phyloP scores from a whole-genome alignment of 2,888 invertebrate species.

The Blastobasis lacticolella region DNA sequence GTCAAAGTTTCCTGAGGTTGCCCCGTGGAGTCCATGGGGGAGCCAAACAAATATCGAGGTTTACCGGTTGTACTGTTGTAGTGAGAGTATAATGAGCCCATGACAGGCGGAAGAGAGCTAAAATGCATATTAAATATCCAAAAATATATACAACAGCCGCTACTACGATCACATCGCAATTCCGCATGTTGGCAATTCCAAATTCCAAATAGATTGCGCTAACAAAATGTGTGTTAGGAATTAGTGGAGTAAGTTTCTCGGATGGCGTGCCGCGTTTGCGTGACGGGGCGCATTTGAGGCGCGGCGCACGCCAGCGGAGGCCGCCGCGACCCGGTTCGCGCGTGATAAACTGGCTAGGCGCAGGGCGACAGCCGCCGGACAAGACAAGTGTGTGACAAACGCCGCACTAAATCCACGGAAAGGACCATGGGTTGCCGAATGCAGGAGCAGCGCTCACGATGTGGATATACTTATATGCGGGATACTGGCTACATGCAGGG shows the following conservation, averaged over 20 bases:
- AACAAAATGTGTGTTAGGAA: background rate
- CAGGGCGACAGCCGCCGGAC: background rate
- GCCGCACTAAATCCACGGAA: too few species aligned
- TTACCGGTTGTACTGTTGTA: too few species aligned
- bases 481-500: conserved; percentile 30
- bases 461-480: conserved; percentile 36
- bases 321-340: conserved; percentile 47
- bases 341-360: conserved; percentile 44
- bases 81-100: too few species aligned
- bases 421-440: too few species aligned
- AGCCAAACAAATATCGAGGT: too few species aligned
- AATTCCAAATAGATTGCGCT: background rate
- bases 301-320: conserved; percentile 43
- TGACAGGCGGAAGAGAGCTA: too few species aligned
- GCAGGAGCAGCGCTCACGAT: too few species aligned
- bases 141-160: too few species aligned
- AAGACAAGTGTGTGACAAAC: background rate
- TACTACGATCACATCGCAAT: too few species aligned
- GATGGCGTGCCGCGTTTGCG: conserved; percentile 51
- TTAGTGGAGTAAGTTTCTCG: conserved; percentile 20
- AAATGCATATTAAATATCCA: too few species aligned
- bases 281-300: conserved; percentile 51
- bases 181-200: background rate
- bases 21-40: too few species aligned
- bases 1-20: too few species aligned